A percentile compares a stretch with the other conserved stretches of the same genome.
phyloP scores from a whole-genome alignment of 2,113 vertebrate genomes.

The Daphoenositta chrysoptera region DNA sequence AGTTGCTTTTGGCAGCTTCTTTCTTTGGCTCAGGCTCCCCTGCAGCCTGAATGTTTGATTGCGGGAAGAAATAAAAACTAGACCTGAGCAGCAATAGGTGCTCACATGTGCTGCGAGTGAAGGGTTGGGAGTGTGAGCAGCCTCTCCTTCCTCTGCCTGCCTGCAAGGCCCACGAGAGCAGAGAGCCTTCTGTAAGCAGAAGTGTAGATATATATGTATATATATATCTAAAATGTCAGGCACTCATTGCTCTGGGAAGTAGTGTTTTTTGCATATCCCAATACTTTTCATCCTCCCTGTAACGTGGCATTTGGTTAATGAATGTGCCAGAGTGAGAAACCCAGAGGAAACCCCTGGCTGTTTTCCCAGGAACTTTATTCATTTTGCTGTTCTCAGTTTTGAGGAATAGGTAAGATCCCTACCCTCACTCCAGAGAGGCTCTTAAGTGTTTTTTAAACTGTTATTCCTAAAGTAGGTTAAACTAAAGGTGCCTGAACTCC shows the following conservation, averaged over 20 bases:
- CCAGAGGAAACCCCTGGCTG: constrained; percentile 52
- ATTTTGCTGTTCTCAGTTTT: constrained; percentile 15
- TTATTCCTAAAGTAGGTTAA: not conserved
- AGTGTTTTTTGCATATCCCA: not conserved
- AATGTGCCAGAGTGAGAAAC: constrained; percentile 41
- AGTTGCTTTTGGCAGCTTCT: constrained; percentile 41
- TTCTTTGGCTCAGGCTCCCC: not conserved
- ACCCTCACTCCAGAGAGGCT: not conserved
- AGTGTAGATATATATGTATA: not conserved
- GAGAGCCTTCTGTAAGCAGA: not conserved
- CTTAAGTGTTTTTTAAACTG: constrained; percentile 1
- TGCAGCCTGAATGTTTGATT: constrained; percentile 10
- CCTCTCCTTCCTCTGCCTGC: not conserved
- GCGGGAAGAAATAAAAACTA: not conserved
- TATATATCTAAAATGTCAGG: not conserved
- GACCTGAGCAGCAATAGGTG: not conserved
- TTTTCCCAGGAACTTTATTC: constrained; percentile 52
- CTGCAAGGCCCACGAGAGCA: not conserved
- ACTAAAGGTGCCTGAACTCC: not conserved
- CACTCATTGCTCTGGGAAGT: not conserved
- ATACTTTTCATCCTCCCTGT: not conserved
- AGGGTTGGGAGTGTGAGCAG: not conserved
- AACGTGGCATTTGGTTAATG: constrained; percentile 32
- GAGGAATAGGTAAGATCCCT: constrained; percentile 11
- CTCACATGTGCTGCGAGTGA: not conserved